Conservation (phyloP, 2,888 invertebrate species). For the Tiliacea citrago region DNA sequence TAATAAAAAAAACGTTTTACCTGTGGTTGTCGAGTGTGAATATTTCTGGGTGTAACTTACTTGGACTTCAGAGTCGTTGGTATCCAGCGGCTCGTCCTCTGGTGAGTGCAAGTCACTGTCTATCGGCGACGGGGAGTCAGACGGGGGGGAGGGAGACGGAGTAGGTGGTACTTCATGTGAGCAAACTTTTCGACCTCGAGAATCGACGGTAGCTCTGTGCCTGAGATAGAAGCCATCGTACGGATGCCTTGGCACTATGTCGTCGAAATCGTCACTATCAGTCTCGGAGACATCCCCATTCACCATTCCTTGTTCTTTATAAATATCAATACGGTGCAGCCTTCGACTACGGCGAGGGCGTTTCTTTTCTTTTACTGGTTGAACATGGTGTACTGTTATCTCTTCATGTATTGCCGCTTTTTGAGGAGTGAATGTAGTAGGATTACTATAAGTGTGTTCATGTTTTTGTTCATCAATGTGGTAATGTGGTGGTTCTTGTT, state of each 20-base stretch:
- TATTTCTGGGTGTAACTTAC: constrained; percentile 77
- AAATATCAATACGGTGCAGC: constrained; percentile 65
- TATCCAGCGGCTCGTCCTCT: constrained; percentile 67
- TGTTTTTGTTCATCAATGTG: constrained; percentile 27
- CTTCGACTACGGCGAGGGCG: constrained; percentile 63
- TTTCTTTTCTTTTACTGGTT: constrained; percentile 73
- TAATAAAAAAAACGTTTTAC: constrained; percentile 52
- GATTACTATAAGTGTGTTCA: constrained; percentile 24
- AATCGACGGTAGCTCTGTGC: constrained; percentile 83
- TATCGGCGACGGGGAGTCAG: constrained; percentile 74
- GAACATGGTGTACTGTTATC: constrained; percentile 74
- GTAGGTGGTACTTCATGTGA: constrained; percentile 85
- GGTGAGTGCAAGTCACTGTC: constrained; percentile 57
- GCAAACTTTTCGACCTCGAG: constrained; percentile 84
- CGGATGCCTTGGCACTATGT: constrained; percentile 86
- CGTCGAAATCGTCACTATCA: constrained; percentile 79
- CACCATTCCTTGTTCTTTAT: constrained; percentile 59
- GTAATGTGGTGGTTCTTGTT: constrained; percentile 27
- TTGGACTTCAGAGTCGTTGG: constrained; percentile 75
- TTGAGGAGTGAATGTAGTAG: constrained; percentile 21
- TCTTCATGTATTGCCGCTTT: constrained; percentile 53
- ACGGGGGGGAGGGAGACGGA: constrained; percentile 76
- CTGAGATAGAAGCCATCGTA: constrained; percentile 88
- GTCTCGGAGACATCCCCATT: constrained; percentile 79
- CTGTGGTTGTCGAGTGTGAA: constrained; percentile 43